Conservation (phyloP, 2,888 invertebrate genomes). For the Athetis lepigone region DNA sequence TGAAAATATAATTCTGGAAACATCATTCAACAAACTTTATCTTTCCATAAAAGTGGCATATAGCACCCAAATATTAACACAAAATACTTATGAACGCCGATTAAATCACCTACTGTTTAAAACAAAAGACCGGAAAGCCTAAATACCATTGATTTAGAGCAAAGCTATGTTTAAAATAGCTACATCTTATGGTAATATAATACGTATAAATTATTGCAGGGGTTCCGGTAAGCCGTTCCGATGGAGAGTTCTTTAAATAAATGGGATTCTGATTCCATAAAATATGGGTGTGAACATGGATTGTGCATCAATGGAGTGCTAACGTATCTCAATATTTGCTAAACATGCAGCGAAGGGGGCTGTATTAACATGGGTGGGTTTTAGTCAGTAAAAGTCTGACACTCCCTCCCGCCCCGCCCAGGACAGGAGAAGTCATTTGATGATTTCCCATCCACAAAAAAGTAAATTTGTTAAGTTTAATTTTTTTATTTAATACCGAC, state of each 20-base stretch:
- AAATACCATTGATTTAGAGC: constrained; percentile 32
- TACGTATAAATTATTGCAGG: constrained; percentile 40
- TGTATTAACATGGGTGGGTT: too few species aligned
- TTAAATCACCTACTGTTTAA: constrained; percentile 24
- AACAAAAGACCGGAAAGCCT: constrained; percentile 33
- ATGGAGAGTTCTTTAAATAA: constrained; percentile 48
- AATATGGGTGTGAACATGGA: constrained; percentile 39
- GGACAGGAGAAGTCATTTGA: too few species aligned
- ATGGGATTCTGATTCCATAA: constrained; percentile 56
- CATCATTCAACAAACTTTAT: too few species aligned
- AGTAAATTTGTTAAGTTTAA: too few species aligned
- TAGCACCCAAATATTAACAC: too few species aligned
- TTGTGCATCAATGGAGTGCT: constrained; percentile 15
- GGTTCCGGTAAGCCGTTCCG: constrained; percentile 24
- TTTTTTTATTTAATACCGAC: too few species aligned
- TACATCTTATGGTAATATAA: constrained; percentile 38
- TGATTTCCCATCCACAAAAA: too few species aligned
- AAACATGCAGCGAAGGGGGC: too few species aligned
- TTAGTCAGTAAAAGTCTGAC: too few species aligned
- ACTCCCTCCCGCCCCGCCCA: too few species aligned
- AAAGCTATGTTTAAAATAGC: constrained; percentile 30
- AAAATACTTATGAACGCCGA: constrained; percentile 3
- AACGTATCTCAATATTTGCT: not conserved
- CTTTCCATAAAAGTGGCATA: not conserved
- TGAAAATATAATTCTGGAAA: too few species aligned